Evolutionary conservation across 1,140 invertebrate genomes (phyloP).

Genomic region (Carcinoscorpius rotundicauda): DNA sequence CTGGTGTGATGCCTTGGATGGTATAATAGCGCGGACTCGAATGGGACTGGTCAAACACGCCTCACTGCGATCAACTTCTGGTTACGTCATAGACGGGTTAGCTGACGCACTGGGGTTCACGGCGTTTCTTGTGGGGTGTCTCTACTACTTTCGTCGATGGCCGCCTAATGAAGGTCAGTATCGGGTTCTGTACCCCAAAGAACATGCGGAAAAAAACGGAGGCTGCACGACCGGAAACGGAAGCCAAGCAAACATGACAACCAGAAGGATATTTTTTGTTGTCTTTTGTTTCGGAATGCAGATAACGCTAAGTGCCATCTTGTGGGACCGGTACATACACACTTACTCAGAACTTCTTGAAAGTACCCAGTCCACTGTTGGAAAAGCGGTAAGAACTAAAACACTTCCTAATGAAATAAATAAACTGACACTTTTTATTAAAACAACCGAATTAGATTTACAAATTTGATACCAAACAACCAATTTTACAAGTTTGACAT

Average conservation of each 20-base stretch:
- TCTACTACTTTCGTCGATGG: no score
- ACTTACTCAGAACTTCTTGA: conserved; percentile 61
- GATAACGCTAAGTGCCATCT: conserved; percentile 52
- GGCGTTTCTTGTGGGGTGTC: conserved; percentile 35
- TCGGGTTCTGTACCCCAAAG: no score
- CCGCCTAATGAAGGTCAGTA: no score
- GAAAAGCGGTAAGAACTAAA: conserved; percentile 17
- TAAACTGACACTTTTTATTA: no score
- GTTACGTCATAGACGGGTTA: conserved; percentile 51
- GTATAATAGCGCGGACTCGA: conserved; percentile 50
- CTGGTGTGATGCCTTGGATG: conserved; percentile 64
- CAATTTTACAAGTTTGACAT: no score
- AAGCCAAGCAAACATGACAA: no score
- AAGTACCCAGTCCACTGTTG: conserved; percentile 8
- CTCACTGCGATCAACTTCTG: conserved; percentile 49
- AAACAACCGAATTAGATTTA: no score
- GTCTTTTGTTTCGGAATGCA: conserved; percentile 52
- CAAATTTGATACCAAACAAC: no score
- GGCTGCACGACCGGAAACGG: no score
- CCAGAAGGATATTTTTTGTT: conserved; percentile 45
- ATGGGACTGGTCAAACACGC: conserved; percentile 36
- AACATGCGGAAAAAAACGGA: no score
- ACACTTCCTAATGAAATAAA: no score
- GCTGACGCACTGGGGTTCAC: conserved; percentile 25
- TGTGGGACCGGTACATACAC: conserved; percentile 68